phyloP scores from a whole-genome alignment of 2,113 vertebrate genomes.

The Pachycephala philippinensis region DNA sequence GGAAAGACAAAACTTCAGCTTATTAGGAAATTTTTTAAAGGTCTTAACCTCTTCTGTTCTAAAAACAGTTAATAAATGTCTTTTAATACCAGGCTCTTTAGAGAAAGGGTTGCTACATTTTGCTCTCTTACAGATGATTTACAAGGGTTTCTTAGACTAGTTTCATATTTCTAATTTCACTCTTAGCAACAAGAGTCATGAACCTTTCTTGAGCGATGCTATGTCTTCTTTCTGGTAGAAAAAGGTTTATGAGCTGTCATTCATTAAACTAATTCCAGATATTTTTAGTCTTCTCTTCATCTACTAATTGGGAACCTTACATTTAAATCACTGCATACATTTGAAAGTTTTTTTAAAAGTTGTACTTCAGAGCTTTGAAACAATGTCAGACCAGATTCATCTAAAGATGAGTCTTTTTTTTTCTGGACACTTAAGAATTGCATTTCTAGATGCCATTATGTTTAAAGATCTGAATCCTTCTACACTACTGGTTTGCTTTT shows the following conservation, averaged over 20 bases:
- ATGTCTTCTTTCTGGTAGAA: background rate
- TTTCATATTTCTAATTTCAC: background rate
- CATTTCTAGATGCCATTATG: background rate
- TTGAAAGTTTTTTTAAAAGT: background rate
- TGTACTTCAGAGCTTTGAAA: background rate
- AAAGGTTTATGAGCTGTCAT: background rate
- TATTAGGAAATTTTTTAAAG: background rate
- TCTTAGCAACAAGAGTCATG: background rate
- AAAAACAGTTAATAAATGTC: background rate
- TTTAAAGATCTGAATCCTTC: background rate
- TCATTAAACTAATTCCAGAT: background rate
- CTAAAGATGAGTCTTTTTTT: background rate
- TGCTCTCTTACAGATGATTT: background rate
- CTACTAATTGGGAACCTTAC: background rate
- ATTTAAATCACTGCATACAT: background rate
- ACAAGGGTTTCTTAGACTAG: background rate
- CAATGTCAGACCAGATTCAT: rapidly evolving
- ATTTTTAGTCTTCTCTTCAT: background rate
- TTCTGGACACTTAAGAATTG: background rate
- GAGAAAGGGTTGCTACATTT: background rate
- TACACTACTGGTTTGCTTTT: rapidly evolving
- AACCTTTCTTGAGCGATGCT: background rate
- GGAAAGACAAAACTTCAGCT: background rate
- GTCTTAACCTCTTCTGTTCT: background rate
- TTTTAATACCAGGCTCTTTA: background rate